These are phyloP conservation scores for Procavia capensis DNA, from an alignment of 2,113 vertebrate species.

Conservation along the genomic window DNA sequence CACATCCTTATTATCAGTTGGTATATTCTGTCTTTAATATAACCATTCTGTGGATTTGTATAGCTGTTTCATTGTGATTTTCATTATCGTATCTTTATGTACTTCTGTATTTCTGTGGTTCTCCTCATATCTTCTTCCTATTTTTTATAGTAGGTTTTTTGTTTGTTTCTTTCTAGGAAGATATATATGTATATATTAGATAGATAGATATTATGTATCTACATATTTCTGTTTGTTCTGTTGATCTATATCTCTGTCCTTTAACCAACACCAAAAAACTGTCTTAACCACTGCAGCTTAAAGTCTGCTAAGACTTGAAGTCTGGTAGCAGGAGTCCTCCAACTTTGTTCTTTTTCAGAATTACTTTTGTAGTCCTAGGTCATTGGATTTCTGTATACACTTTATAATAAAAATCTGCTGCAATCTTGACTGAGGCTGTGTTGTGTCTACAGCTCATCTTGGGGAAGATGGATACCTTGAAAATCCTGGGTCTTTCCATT, in stretches of 20 bases:
- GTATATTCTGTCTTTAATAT: neutral
- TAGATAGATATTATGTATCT: no score
- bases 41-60: rapidly evolving
- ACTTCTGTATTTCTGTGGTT: neutral
- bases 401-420: no score
- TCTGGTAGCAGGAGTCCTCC: no score
- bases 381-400: no score
- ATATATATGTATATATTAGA: no score
- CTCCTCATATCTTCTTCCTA: neutral
- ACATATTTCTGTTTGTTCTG: neutral
- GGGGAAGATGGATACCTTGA: no score
- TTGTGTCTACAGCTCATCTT: no score
- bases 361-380: no score
- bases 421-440: no score
- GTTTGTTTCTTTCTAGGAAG: neutral
- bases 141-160: neutral
- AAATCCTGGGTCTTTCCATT: no score
- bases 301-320: no score
- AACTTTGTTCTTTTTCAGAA: no score
- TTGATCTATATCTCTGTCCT: neutral
- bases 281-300: neutral
- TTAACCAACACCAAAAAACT: neutral
- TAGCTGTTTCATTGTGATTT: neutral
- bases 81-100: neutral
- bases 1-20: neutral